Evolutionary conservation across 2,797 vertebrate species (phyloP), one percentile per base, ranked within the genome.

Genomic region (Enteromius thamalakanensis): DNA sequence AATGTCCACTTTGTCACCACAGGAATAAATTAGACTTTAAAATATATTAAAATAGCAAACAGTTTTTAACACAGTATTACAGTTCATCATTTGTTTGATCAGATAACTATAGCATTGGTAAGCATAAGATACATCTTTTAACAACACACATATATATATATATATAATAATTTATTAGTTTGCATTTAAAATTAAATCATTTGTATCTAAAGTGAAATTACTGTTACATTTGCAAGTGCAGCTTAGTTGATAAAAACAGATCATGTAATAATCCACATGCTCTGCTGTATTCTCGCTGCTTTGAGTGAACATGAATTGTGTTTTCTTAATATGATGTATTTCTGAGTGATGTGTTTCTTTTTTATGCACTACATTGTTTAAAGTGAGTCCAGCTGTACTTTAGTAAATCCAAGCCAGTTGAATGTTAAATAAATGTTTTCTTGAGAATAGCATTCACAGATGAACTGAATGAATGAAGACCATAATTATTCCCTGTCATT

Each of bases 401-500:
- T 23, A 23, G 55, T 11, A 10, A n/a, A 58, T 58, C 21, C 53
- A n/a, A 58, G 21, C 9, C 9, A 58, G n/a, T 10, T 10, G 42
- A 45, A 45, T 45, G 42, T 11, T 45, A 45, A 45, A 45, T 11
- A 45, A 45, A 45, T 42, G 40, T 42, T 3, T 42, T 42, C 40
- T 42, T 42, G 40, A 42, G 40, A 42, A 42, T 42, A 42, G 11
- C 17, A 51, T 72, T 17, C 26, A 49, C 45, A 19, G 8, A 55
- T 75, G 7, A 53, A 37, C 14, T 11, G 4, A 76, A 70, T 19
- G 17, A 76, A 76, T 80, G 26, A 60, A 75, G 19, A 55, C 23
- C 62, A 32, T 29, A 53, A 29, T 53, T 37, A 45, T 29, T 76
- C 19, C 8, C 23, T 76, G 11, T 19, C 11, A 29, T 6, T 14